Evolutionary conservation across 2,888 invertebrate genomes (phyloP).

Genomic region (Onthophagus sagittarius): DNA sequence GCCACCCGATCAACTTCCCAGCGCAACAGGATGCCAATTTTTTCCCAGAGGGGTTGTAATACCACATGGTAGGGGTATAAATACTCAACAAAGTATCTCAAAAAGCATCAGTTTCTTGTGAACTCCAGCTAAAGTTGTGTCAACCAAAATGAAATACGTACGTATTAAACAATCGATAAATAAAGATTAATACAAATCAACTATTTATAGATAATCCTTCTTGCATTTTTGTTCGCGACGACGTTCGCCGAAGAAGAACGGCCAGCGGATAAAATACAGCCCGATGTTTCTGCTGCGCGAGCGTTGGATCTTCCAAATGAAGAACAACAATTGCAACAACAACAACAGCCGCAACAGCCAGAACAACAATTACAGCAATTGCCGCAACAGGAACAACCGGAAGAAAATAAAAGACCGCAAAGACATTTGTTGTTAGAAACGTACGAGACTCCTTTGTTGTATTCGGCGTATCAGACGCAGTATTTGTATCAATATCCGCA

Average conservation of each 20-base stretch:
- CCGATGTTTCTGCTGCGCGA: neutral
- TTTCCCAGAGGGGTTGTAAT: constrained; percentile 4
- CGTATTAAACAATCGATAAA: neutral
- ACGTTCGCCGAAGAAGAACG: constrained; percentile 5
- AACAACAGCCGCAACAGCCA: too few relatives aligned
- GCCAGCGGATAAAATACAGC: neutral
- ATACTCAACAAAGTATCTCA: neutral
- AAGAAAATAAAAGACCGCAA: constrained; percentile 2
- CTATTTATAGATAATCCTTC: neutral
- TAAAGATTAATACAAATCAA: too few relatives aligned
- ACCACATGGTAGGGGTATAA: neutral
- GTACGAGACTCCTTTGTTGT: neutral
- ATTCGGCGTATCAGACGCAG: neutral
- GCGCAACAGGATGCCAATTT: constrained; percentile 1
- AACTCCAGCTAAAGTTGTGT: neutral
- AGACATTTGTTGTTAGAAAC: neutral
- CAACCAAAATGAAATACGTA: constrained; percentile 7
- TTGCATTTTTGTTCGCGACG: neutral
- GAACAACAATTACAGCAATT: too few relatives aligned
- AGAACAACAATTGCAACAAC: neutral
- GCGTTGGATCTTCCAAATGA: neutral
- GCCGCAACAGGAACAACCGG: neutral
- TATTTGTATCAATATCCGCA: constrained; percentile 1
- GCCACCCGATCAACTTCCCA: constrained; percentile 3
- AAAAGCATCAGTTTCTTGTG: neutral